Percentiles rank a stretch among this genome's conserved stretches.
Evolutionary conservation across 2,113 vertebrate genomes (phyloP).

Genomic region (Seriola aureovittata): DNA sequence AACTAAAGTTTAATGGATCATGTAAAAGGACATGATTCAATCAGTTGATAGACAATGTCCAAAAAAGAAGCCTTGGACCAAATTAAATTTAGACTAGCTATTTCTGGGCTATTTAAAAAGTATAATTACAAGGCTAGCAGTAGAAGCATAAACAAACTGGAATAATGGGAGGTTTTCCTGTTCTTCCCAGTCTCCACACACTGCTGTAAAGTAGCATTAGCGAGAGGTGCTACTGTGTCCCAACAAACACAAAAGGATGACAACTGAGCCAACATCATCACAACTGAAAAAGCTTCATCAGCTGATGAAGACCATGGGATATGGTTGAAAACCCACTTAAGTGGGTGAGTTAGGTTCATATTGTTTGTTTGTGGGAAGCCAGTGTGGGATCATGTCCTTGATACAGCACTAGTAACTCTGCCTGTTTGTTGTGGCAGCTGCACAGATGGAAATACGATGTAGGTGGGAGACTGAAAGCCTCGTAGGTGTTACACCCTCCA

Average conservation of each 20-base stretch:
- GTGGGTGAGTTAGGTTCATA: not conserved
- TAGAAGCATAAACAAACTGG: too few species aligned
- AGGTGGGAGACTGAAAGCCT: not conserved
- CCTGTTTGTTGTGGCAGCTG: too few species aligned
- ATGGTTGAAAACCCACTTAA: not conserved
- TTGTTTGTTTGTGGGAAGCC: not conserved
- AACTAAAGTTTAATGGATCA: not conserved
- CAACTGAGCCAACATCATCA: not conserved
- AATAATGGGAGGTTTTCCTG: not conserved
- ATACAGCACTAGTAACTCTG: not conserved
- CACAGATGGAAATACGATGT: not conserved
- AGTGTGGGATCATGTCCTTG: not conserved
- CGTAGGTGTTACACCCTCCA: not conserved
- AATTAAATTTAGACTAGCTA: not conserved
- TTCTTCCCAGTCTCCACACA: not conserved
- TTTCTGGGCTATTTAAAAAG: not conserved
- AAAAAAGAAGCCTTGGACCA: not conserved
- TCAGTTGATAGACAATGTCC: not conserved
- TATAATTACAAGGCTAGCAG: not conserved
- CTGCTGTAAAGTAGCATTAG: not conserved
- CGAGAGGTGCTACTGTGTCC: not conserved
- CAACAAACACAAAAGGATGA: not conserved
- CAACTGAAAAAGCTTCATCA: not conserved
- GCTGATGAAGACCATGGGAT: not conserved
- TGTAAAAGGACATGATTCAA: not conserved